Base-by-base conservation (phyloP, 2,113 vertebrate genomes). In the Solea solea region DNA sequence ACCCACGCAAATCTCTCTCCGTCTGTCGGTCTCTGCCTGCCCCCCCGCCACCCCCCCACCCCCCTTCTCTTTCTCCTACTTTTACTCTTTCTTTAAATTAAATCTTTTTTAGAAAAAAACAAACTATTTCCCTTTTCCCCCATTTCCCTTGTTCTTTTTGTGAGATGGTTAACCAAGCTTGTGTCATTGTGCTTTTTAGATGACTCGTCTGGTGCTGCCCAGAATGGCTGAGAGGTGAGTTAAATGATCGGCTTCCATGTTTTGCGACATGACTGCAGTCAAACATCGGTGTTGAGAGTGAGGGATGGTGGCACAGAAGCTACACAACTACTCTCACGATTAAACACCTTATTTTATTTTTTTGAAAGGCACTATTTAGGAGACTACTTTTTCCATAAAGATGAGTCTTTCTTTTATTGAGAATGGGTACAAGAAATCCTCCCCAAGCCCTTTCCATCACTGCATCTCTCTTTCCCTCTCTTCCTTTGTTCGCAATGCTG, bases 211-310 rank as follows among this genome's bases (percentile, higher is more conserved):
- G 91, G 96, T 99, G 84, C 92, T 99, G 93, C 98, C 97, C 62
- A 82, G 95, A 89, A 99, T 99, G 98, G 92, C 93, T 75, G 91
- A 95, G 89, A 97, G 96, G 98, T 99, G 94, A 97, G 97, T 80
- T 50, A 14, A 70, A 61, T 65, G 59, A 69, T n/a, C 0, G 50
- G 58, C 74, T 69, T 83, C 76, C 73, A 70, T 78, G 69, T 81
- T 84, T 69, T 88, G 73, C 53, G 59, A 82, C 75, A 65, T 65
- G 72, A 87, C 81, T 84, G 77, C 81, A 80, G 80, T 80, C 64
- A 68, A 39, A 76, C 41, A 62, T 76, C 50, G 49, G 8, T 55
- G 51, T 72, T 3, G 14, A 63, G 9, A 50, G 52, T 25, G 56
- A 55, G 10, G 34, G 62, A 54, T 25, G 15, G 56, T 58, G 44